Evolutionary conservation across 2,888 invertebrate genomes (phyloP).

Genomic region (Ormyrus pomaceus): DNA sequence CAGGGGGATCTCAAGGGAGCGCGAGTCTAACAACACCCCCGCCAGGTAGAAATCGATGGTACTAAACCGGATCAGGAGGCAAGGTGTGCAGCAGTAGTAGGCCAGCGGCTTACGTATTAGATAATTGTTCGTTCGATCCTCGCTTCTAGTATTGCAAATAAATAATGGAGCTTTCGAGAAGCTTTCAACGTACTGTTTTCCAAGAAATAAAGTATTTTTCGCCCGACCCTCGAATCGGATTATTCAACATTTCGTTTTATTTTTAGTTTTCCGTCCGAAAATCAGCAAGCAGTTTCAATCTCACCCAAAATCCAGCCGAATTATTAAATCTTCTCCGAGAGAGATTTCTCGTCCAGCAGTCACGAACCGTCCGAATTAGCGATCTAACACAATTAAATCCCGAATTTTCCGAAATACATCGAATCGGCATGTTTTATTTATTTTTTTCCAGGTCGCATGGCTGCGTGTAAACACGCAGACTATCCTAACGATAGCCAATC

Average conservation of each 20-base stretch:
- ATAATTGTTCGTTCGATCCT: too few relatives aligned
- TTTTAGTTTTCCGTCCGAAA: too few relatives aligned
- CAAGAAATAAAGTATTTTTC: too few relatives aligned
- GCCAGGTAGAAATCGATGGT: slow-evolving; percentile 18
- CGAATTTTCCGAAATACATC: neutral
- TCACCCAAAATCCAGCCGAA: too few relatives aligned
- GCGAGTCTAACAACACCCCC: slow-evolving; percentile 26
- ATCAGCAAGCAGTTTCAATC: too few relatives aligned
- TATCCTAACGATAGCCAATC: slow-evolving; percentile 91
- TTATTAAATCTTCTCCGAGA: neutral
- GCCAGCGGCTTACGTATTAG: too few relatives aligned
- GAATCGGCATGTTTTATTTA: neutral
- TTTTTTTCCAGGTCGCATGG: slow-evolving; percentile 86
- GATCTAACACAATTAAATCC: neutral
- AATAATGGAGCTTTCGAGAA: too few relatives aligned
- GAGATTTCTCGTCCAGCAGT: neutral
- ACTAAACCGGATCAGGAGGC: slow-evolving; percentile 27
- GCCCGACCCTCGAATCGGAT: too few relatives aligned
- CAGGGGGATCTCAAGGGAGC: slow-evolving; percentile 35
- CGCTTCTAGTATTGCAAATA: too few relatives aligned
- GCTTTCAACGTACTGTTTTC: too few relatives aligned
- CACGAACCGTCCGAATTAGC: neutral
- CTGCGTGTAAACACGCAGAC: slow-evolving; percentile 93
- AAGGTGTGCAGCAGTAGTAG: neutral
- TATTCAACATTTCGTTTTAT: too few relatives aligned